Evolutionary conservation across 1,140 invertebrate genomes (phyloP).

Genomic region (Cydia fagiglandana): DNA sequence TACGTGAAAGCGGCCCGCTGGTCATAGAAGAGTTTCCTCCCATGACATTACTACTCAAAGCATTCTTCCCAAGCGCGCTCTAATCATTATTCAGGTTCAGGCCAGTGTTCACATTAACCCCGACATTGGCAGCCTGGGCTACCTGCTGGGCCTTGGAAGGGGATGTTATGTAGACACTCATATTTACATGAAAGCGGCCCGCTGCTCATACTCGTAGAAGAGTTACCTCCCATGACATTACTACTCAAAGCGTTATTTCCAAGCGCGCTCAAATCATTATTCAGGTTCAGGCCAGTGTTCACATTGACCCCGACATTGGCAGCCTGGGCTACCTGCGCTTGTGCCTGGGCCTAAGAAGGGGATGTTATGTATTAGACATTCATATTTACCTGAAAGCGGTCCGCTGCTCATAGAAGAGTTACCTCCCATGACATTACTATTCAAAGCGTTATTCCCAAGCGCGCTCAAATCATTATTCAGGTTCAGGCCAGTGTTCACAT

Average conservation of each 20-base stretch:
- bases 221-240: slow-evolving; percentile 56
- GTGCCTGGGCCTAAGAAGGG: not conserved
- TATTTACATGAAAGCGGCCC: slow-evolving; percentile 64
- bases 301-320: slow-evolving; percentile 50
- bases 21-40: slow-evolving; percentile 53
- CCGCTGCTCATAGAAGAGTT: slow-evolving; percentile 53
- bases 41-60: slow-evolving; percentile 51
- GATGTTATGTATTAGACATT: too few species aligned
- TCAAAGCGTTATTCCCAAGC: slow-evolving; percentile 49
- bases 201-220: slow-evolving; percentile 49
- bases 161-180: slow-evolving; percentile 20
- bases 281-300: slow-evolving; percentile 49
- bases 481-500: slow-evolving; percentile 45
- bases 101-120: slow-evolving; percentile 45
- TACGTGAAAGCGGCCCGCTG: slow-evolving; percentile 67
- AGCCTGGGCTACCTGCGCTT: slow-evolving; percentile 46
- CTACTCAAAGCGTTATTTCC: slow-evolving; percentile 48
- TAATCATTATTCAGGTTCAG: slow-evolving; percentile 51
- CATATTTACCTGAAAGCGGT: slow-evolving; percentile 59
- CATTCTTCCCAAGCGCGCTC: slow-evolving; percentile 47
- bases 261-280: slow-evolving; percentile 46
- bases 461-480: slow-evolving; percentile 49
- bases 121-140: slow-evolving; percentile 53
- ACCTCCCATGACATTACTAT: slow-evolving; percentile 53
- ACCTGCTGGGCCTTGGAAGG: slow-evolving; percentile 43